Evolutionary conservation across 2,113 vertebrate genomes (phyloP).

Genomic region (Aythya baeri): DNA sequence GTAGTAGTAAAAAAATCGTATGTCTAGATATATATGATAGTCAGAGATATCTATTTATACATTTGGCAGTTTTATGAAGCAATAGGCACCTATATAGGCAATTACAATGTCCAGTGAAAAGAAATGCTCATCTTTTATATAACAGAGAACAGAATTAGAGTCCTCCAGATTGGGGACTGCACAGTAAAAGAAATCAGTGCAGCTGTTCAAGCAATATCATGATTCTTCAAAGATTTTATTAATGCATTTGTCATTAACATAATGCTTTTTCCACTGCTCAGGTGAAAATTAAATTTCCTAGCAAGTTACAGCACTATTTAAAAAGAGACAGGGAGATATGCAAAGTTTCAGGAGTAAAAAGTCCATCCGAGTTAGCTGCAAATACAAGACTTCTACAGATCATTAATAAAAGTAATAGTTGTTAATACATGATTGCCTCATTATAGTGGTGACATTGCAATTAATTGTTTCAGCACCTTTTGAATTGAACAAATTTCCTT

Average conservation of each 20-base stretch:
- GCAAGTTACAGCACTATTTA: conserved; percentile 48
- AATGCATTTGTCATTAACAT: conserved; percentile 42
- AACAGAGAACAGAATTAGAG: conserved; percentile 15
- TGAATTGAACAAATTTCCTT: conserved; percentile 53
- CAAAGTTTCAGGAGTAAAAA: conserved; percentile 38
- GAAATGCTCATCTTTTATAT: conserved; percentile 8
- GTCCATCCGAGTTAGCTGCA: conserved; percentile 17
- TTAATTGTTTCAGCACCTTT: conserved; percentile 64
- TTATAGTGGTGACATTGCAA: conserved; percentile 62
- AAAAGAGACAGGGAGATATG: conserved; percentile 43
- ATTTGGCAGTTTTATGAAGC: conserved; percentile 44
- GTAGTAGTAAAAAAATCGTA: not conserved
- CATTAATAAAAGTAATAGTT: conserved; percentile 68
- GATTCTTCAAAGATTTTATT: conserved; percentile 54
- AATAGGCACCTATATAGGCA: conserved; percentile 38
- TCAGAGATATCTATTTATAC: conserved; percentile 23
- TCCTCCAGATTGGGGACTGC: not conserved
- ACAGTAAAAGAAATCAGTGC: conserved; percentile 34
- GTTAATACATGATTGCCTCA: conserved; percentile 70
- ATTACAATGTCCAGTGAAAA: conserved; percentile 39
- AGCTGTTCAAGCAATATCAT: not conserved
- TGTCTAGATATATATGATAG: not conserved
- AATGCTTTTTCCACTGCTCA: conserved; percentile 39
- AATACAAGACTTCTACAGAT: conserved; percentile 61
- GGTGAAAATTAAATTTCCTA: conserved; percentile 70